Conservation (phyloP, 2,797 vertebrate species). For the Halcyon badia region DNA sequence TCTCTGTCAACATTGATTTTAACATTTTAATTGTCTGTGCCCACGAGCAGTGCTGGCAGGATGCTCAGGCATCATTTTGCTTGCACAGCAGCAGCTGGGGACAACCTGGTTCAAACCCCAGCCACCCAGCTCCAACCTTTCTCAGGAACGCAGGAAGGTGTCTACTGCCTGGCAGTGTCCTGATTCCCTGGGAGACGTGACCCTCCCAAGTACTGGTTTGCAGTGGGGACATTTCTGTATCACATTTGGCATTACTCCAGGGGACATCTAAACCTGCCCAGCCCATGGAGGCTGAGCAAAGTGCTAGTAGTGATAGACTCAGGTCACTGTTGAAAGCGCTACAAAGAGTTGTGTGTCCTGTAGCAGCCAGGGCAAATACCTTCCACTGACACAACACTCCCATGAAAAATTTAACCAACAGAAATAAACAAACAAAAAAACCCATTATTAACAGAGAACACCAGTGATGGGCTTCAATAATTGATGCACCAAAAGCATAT, state of each 20-base stretch:
- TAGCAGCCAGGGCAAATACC: background rate
- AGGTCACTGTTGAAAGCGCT: background rate
- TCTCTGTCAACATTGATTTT: background rate
- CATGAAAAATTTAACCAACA: background rate
- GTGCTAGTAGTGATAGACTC: background rate
- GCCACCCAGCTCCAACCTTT: background rate
- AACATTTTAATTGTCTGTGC: background rate
- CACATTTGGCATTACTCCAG: background rate
- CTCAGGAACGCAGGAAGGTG: background rate
- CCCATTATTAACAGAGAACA: conserved; percentile 34
- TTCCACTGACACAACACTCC: background rate
- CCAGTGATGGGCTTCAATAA: conserved; percentile 55
- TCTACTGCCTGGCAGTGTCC: background rate
- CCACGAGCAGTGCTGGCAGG: background rate
- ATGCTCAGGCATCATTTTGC: background rate
- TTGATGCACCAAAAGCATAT: conserved; percentile 52
- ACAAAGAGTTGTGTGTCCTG: accelerated
- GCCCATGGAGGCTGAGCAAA: background rate
- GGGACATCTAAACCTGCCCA: background rate
- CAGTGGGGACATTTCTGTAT: no score
- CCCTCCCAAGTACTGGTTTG: background rate
- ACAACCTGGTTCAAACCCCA: background rate
- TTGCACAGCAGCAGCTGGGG: background rate
- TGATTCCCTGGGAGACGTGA: background rate
- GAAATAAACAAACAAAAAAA: conserved; percentile 1